phyloP scores from a whole-genome alignment of 2,113 vertebrate genomes.

The Alligator sinensis region DNA sequence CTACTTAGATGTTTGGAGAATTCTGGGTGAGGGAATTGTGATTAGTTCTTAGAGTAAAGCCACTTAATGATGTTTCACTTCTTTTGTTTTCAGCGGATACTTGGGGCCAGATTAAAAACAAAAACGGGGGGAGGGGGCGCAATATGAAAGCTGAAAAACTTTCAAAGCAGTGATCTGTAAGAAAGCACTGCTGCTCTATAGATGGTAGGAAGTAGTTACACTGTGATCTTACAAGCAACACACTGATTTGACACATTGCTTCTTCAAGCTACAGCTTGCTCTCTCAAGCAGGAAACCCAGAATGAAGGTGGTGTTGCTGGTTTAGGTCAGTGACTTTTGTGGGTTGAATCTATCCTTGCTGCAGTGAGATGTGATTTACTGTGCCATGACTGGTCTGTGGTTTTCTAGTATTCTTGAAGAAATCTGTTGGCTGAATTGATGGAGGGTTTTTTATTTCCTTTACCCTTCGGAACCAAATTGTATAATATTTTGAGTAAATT shows the following conservation, averaged over 20 bases:
- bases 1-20: neutral
- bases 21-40: neutral
- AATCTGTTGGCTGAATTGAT: neutral
- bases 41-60: neutral
- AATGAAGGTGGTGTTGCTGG: fast-evolving
- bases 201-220: neutral
- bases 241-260: fast-evolving
- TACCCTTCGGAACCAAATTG: neutral
- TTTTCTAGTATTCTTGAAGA: neutral
- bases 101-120: fast-evolving
- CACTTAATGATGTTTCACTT: neutral
- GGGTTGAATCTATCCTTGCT: neutral
- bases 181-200: neutral
- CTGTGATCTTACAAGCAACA: neutral
- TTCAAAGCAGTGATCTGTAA: neutral
- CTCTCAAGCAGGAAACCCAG: fast-evolving
- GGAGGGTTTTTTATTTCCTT: neutral
- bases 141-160: neutral
- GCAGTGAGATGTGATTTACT: neutral
- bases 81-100: neutral
- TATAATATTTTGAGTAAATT: neutral
- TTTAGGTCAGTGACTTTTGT: neutral
- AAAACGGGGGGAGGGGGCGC: neutral
- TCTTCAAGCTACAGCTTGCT: fast-evolving
- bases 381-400: neutral